Conservation (phyloP, 2,113 vertebrate genomes). For the Phaetusa simplex region DNA sequence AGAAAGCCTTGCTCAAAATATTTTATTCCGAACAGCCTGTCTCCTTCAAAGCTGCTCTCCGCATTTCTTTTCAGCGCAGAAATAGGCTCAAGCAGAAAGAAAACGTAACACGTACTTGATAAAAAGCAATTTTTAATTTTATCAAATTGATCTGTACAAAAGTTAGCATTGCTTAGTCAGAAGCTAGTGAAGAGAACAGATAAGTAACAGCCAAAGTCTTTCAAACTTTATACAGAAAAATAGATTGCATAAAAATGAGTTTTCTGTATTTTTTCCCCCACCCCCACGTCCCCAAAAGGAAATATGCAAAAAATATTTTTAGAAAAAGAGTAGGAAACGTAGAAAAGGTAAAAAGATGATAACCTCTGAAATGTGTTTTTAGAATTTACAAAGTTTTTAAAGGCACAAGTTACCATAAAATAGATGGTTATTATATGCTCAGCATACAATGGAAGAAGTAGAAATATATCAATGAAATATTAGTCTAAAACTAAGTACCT, state of each 20-base stretch:
- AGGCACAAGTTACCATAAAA: slow-evolving; percentile 81
- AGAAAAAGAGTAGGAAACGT: slow-evolving; percentile 74
- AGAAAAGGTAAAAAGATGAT: slow-evolving; percentile 79
- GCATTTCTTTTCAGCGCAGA: neutral
- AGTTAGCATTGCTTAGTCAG: slow-evolving; percentile 91
- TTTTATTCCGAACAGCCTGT: neutral
- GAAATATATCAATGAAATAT: slow-evolving; percentile 60
- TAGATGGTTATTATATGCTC: slow-evolving; percentile 74
- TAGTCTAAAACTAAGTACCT: slow-evolving; percentile 70
- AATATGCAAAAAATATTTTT: slow-evolving; percentile 63
- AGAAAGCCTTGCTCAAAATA: neutral
- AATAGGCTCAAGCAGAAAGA: slow-evolving; percentile 6
- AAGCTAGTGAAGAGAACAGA: slow-evolving; percentile 83
- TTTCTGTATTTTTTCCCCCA: slow-evolving; percentile 28
- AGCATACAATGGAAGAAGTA: slow-evolving; percentile 72
- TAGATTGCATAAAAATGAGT: slow-evolving; percentile 71
- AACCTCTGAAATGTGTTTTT: slow-evolving; percentile 68
- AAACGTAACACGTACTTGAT: slow-evolving; percentile 26
- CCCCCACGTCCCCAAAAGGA: slow-evolving; percentile 38
- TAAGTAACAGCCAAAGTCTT: slow-evolving; percentile 71
- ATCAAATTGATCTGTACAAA: slow-evolving; percentile 88
- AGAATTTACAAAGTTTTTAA: slow-evolving; percentile 78
- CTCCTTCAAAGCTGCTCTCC: neutral
- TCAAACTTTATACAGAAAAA: slow-evolving; percentile 73
- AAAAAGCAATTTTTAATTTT: slow-evolving; percentile 84